Conservation (phyloP, 2,113 vertebrate species). For the Leucopsar rothschildi region DNA sequence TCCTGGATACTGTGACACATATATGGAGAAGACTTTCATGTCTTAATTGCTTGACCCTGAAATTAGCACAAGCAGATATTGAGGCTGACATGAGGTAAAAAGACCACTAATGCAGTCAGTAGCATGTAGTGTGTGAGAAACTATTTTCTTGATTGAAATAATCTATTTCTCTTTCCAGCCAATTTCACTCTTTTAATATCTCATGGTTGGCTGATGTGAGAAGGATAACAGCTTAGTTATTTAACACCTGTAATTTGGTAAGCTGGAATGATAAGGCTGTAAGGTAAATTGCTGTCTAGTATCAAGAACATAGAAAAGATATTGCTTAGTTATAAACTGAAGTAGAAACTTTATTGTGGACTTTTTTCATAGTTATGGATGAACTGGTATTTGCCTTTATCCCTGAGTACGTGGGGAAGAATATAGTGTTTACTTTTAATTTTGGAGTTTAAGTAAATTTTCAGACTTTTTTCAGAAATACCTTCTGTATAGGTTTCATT, state of each 20-base stretch:
- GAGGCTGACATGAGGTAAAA: neutral
- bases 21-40: neutral
- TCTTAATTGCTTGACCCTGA: constrained; percentile 20
- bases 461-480: neutral
- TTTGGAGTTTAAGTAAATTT: neutral
- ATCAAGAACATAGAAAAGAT: neutral
- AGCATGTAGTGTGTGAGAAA: neutral
- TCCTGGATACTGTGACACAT: neutral
- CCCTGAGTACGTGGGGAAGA: neutral
- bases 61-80: neutral
- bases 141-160: neutral
- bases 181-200: neutral
- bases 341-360: neutral
- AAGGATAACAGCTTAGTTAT: neutral
- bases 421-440: neutral
- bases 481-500: neutral
- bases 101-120: neutral
- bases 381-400: neutral
- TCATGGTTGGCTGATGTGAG: neutral
- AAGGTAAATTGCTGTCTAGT: neutral
- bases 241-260: neutral
- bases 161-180: neutral
- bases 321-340: neutral
- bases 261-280: neutral
- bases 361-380: neutral